phyloP scores from a whole-genome alignment of 2,888 invertebrate genomes.

The Rotaria socialis region DNA sequence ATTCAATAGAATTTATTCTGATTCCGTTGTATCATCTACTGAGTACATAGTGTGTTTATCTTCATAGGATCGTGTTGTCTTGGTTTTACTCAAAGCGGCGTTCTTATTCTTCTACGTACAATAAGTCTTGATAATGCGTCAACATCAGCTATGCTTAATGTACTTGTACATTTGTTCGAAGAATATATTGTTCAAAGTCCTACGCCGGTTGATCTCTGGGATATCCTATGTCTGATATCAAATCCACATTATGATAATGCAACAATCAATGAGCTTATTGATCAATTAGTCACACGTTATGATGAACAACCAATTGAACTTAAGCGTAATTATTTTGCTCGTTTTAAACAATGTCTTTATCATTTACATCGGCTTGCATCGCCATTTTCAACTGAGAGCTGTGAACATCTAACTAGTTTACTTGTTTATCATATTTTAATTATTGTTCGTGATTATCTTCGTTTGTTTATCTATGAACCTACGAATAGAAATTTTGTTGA shows the following conservation, averaged over 20 bases:
- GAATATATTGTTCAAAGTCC: too few species aligned
- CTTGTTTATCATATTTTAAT: background rate
- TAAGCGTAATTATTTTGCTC: background rate
- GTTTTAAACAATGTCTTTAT: constrained; percentile 7
- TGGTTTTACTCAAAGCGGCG: background rate
- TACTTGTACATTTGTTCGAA: too few species aligned
- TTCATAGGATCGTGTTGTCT: background rate
- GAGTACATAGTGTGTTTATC: too few species aligned
- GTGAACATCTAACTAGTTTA: constrained; percentile 2
- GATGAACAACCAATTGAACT: background rate
- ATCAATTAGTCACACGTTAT: background rate
- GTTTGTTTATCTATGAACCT: background rate
- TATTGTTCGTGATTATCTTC: constrained; percentile 2
- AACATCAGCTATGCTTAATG: background rate
- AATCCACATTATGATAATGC: background rate
- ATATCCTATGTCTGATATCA: too few species aligned
- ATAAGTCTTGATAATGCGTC: background rate
- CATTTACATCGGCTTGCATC: background rate
- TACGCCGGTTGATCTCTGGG: too few species aligned
- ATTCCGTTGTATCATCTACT: too few species aligned
- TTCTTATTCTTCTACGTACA: background rate
- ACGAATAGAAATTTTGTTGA: constrained; percentile 8
- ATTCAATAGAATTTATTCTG: too few species aligned
- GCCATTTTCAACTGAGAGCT: background rate
- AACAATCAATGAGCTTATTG: background rate